Base-by-base conservation (phyloP, 2,888 invertebrate species). In the Boloria euphrosyne region DNA sequence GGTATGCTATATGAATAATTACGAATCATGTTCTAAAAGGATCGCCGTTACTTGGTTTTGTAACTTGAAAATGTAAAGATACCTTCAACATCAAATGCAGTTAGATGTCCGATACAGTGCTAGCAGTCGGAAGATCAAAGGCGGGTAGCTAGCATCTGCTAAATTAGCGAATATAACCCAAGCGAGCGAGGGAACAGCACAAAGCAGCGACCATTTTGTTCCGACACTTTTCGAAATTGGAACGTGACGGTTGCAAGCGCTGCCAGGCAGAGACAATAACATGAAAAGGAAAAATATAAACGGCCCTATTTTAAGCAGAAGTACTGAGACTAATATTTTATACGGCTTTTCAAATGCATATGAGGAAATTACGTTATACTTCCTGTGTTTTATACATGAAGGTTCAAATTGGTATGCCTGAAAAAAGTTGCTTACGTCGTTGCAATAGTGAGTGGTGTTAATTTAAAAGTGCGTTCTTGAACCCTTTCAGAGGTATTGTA, bases 401-500 rank as follows among this genome's bases (percentile, higher is more conserved):
- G 73, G 84, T 75, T 72, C 75, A 80, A 66, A 84, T 74, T 88
- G n/a, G 82, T 68, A 62, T 83, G 84, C 13, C 51, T 50, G 62
- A 69, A 62, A 50, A 50, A 16, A 46, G 74, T 65, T 77, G 73
- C 76, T 82, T 90, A 75, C 59, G 82, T 72, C 85, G 73, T 87
- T 90, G 70, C 76, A 67, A 74, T 77, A 78, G 75, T 80, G 73
- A 71, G 70, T 74, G 79, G 76, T 85, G 88, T 91, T 92, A 92
- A 92, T 92, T 91, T 91, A 91, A 92, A 92, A 92, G 90, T 91
- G 89, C 90, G 92, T 90, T 92, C 90, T 92, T 92, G 92, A 92
- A 92, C 92, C 92, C 92, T 92, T 92, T 92, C 91, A 90, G 90
- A 90, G 90, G 92, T 87, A 92, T 92, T 92, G 92, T 92, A 92